Evolutionary conservation across 2,797 vertebrate genomes (phyloP), one percentile per base, ranked within the genome.

Genomic region (Synaphobranchus kaupii): DNA sequence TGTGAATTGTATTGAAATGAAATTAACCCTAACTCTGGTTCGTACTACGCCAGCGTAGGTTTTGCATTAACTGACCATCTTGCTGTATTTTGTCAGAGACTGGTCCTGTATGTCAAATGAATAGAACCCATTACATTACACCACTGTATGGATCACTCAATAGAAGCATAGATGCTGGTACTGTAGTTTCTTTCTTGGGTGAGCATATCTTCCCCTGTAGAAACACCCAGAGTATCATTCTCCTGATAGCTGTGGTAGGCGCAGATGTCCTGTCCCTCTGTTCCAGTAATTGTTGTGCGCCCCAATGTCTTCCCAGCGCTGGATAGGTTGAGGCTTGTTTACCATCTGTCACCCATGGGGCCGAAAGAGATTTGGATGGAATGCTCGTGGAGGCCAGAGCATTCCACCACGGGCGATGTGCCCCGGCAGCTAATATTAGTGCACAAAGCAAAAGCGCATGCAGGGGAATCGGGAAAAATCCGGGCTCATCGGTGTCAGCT

Each of bases 251-350:
- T 90, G n/a, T 85, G 84, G 68, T 88, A 63, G 85, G 86, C 89
- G 83, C 84, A 88, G 85, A 85, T 89, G 84, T 86, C 66, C 85
- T 88, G 12, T 86, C 68, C 50, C 63, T 86, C 73, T 22, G 47
- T 85, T 85, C 56, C n/a, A 81, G 87, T 28, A 81, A 39, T 85
- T 84, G 66, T 52, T 83, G 34, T 52, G 44, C 47, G 47, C 84
- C 80, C 76, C 28, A 10, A 39, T n/a, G 58, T 44, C 83, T 34
- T 50, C 31, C 39, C 8, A 20, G 73, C 82, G 76, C 58, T 28
- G 15, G 84, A 66, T 80, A 89, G 88, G 85, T 86, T 85, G 86
- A 73, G 56, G 80, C 84, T 58, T 60, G 68, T 73, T 87, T 82
- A 83, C 47, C 85, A 63, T 44, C 76, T 83, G 60, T 86, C 88